Base-by-base conservation (phyloP, 1,140 invertebrate species). In the Cyclina sinensis region DNA sequence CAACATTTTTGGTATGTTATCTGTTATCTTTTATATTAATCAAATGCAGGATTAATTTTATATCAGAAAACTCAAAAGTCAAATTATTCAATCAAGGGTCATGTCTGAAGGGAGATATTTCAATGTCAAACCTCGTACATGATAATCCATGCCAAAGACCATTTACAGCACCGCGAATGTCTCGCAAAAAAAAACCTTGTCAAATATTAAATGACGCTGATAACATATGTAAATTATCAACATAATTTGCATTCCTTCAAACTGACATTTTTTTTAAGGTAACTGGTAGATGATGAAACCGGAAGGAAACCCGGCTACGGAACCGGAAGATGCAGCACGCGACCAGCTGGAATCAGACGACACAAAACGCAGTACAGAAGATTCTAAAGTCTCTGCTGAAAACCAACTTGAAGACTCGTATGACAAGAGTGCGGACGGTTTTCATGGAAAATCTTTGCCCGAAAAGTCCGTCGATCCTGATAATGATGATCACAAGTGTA, bases 361-460 rank as follows among this genome's bases (percentile, higher is more conserved):
- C 7, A 11, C 51, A 54, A 54, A 18, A 18, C 2, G 51, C 4
- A 54, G 21, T 14, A 30, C n/a, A 65, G 30, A 65, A 12, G 59
- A 30, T 7, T 5, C 54, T 59, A n/a, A 59, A 18, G 54, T n/a
- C n/a, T 3, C 59, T 5, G 59, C 27, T 2, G 30, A 65, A 4
- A 35, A 65, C 3, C 24, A 18, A 65, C 11, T 27, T 9, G 51
- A 54, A 3, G 51, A 11, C 4, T 18, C 24, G 24, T 62, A 62
- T 54, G 74, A 54, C 30, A 30, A 27, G 2, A 78, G 43, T 54
- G 74, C 46, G 2, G 74, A 78, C 32, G 74, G 74, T 14, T 78
- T 78, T 51, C 74, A 78, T 54, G 74, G 74, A n/a, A 70, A 70
- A 18, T 3, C 32, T 16, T 37, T 70, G 30, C 32, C 65, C 35